Base-by-base conservation (phyloP, 1,140 invertebrate genomes). In the Chrysopa pallens region DNA sequence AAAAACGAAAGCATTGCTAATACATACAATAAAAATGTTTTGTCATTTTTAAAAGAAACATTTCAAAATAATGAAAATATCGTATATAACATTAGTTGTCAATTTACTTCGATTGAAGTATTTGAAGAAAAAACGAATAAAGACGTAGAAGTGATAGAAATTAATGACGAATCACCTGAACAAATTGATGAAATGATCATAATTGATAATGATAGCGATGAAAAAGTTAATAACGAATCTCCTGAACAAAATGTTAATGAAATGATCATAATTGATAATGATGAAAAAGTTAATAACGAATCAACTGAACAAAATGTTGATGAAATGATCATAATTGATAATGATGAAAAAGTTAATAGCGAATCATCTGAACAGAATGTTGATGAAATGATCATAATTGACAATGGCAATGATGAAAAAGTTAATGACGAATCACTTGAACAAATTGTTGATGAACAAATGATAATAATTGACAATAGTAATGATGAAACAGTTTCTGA, bases 11-110 rank as follows among this genome's bases (percentile, higher is more conserved):
- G 35, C 3, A 38, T 47, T 11, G 43, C 48, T 15, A 48, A 53
- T n/a, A 38, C 44, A 23, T 56, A 56, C 41, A 51, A 49, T 33
- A 8, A 39, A n/a, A 48, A 48, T 38, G 48, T 57, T 23, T 2
- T 23, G 7, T 44, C 49, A 23, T 53, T 55, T 31, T 37, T 57
- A 14, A 40, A 51, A 29, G 29, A 40, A 27, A 52, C 52, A 46
- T 29, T 45, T 36, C 51, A 55, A 33, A 43, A 55, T 7, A 40
- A 47, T 29, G 29, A 36, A n/a, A n/a, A n/a, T n/a, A n/a, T n/a
- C n/a, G n/a, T n/a, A n/a, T n/a, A n/a, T n/a, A n/a, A n/a, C 37
- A 48, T 29, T 38, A 46, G 15, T 33, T 46, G 8, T 38, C 38
- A 13, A 39, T 55, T 14, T 29, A 42, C 29, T 29, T 53, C 29